phyloP scores from a whole-genome alignment of 2,113 vertebrate genomes.

The Mesitornis unicolor region DNA sequence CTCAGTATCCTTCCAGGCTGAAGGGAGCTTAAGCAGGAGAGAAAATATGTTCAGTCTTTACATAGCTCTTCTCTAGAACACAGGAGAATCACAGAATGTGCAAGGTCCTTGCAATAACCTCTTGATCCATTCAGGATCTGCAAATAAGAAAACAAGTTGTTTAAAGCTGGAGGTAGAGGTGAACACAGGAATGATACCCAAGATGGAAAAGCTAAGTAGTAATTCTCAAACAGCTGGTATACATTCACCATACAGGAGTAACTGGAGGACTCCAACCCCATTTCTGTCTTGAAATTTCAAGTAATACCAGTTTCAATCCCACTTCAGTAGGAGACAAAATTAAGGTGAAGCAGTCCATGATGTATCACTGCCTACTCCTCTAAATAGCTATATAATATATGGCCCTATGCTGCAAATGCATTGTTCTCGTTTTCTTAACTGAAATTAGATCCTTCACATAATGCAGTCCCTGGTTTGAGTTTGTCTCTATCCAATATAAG shows the following conservation, averaged over 20 bases:
- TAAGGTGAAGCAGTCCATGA: not conserved
- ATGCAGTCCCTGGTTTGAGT: not conserved
- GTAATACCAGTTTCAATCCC: not conserved
- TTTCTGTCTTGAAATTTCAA: not conserved
- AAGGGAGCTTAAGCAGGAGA: not conserved
- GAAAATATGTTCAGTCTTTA: not conserved
- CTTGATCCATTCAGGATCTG: conserved; percentile 97
- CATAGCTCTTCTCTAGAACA: conserved; percentile 76
- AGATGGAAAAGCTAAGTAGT: not conserved
- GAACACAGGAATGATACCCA: not conserved
- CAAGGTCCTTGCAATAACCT: conserved; percentile 89
- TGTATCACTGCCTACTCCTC: not conserved
- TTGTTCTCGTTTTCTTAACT: not conserved
- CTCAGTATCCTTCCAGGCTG: not conserved
- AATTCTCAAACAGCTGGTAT: not conserved
- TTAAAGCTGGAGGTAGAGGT: not conserved
- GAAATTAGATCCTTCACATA: not conserved
- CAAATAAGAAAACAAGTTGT: conserved; percentile 45
- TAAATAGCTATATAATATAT: not conserved
- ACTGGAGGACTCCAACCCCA: not conserved
- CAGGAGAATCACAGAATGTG: conserved; percentile 91
- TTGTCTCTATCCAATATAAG: not conserved
- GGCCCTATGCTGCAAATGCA: not conserved
- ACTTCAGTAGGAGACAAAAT: not conserved
- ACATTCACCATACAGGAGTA: not conserved